Evolutionary conservation across 2,113 vertebrate species (phyloP), one percentile per base, ranked within the genome.

Genomic region (Natator depressus): DNA sequence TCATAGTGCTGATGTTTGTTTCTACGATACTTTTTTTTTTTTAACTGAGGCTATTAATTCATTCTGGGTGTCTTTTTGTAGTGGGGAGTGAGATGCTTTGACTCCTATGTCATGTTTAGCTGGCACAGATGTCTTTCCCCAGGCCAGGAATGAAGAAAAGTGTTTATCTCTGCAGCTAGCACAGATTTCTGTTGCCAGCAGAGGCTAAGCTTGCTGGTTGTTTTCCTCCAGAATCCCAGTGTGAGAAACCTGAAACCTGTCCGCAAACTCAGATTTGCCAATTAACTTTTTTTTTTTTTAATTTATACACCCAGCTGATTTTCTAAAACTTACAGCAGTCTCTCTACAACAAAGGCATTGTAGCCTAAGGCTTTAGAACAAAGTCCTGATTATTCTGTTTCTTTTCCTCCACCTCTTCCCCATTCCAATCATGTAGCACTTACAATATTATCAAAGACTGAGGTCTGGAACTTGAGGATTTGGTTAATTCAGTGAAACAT

Each of bases 1-100:
- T 69, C 79, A n/a, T 88, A 94, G 80, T 93, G 91, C 5, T 2
- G 85, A 86, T 80, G 42, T 54, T 1, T 0, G 22, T 69, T 83
- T 17, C 50, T 89, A 79, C n/a, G 57, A 91, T 87, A 84, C 93
- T 95, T 94, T 88, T 62, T 55, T 49, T 49, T 62, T 55, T 49
- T 49, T 80, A 96, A 94, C 62, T 8, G 92, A 95, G 94, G 86
- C 93, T 72, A 86, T 4, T 93, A 19, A 62, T 96, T 96, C 84
- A 5, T 89, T 95, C 90, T 93, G 92, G 51, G 29, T 89, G 95
- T 81, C 95, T 94, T 96, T 50, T 35, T 75, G 93, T 89, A 79
- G 3, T 86, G 53, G 49, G 35, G 24, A 85, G 46, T 78, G n/a
- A 76, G 86, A 35, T 84, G 78, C 96, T 76, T 84, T 62, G 80